Conservation (phyloP, 2,888 invertebrate genomes). For the Sericinus montela region DNA sequence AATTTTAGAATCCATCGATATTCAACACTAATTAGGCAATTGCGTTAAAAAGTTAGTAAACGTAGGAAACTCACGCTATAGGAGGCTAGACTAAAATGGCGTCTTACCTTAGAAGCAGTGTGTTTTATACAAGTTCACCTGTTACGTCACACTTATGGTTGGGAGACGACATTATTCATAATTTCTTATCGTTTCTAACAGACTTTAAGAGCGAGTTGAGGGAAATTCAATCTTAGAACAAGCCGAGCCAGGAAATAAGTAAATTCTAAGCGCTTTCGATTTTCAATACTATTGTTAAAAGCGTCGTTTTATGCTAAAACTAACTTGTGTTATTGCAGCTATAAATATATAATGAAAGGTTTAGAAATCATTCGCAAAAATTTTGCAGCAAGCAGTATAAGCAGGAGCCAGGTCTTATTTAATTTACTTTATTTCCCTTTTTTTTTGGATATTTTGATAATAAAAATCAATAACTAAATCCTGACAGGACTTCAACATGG, state of each 20-base stretch:
- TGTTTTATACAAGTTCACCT: constrained; percentile 67
- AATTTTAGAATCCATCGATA: constrained; percentile 25
- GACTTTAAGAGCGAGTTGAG: constrained; percentile 26
- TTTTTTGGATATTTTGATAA: no score
- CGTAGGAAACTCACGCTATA: constrained; percentile 34
- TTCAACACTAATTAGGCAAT: constrained; percentile 40
- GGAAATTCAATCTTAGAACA: constrained; percentile 38
- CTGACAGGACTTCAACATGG: no score
- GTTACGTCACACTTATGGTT: constrained; percentile 69
- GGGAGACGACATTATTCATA: constrained; percentile 51
- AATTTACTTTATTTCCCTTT: no score
- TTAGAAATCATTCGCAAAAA: no score
- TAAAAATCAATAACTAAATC: no score
- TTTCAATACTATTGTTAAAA: constrained; percentile 37
- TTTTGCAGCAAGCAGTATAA: no score
- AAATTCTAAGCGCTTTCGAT: constrained; percentile 34
- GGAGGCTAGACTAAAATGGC: constrained; percentile 61
- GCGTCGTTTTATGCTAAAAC: constrained; percentile 8
- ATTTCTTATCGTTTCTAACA: constrained; percentile 47
- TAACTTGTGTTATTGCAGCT: constrained; percentile 12
- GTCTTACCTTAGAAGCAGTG: constrained; percentile 42
- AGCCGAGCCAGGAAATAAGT: constrained; percentile 24
- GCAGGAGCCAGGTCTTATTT: no score
- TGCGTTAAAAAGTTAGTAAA: constrained; percentile 38
- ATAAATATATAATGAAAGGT: no score